Conservation (phyloP, 2,888 invertebrate species). For the Patella pellucida region DNA sequence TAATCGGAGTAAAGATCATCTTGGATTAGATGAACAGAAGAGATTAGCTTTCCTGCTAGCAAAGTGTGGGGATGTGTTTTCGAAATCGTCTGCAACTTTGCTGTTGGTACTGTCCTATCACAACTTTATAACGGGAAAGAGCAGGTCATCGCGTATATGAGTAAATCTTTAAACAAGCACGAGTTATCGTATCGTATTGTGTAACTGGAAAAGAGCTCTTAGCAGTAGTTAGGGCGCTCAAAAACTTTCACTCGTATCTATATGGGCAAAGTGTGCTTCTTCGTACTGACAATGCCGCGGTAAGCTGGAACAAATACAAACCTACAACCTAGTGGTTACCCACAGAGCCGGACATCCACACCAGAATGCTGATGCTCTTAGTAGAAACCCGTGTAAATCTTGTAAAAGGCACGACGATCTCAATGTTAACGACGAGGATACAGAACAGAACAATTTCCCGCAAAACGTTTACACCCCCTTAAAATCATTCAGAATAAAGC, state of each 20-base stretch:
- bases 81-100: too few relatives aligned
- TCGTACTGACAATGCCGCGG: constrained; percentile 16
- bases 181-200: constrained; percentile 16
- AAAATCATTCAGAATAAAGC: too few relatives aligned
- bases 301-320: constrained; percentile 20
- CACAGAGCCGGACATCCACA: background rate
- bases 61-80: too few relatives aligned
- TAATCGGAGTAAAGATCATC: too few relatives aligned
- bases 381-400: background rate
- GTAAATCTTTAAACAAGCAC: constrained; percentile 4
- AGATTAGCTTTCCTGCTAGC: too few relatives aligned
- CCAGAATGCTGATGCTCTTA: background rate
- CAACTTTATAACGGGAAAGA: constrained; percentile 5
- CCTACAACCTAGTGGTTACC: constrained; percentile 12
- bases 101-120: constrained; percentile 10
- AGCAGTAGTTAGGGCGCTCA: constrained; percentile 7
- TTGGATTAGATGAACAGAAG: too few relatives aligned
- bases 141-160: constrained; percentile 12
- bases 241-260: constrained; percentile 12
- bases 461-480: too few relatives aligned
- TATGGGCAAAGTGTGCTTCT: constrained; percentile 17
- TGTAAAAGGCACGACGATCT: background rate
- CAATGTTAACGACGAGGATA: background rate
- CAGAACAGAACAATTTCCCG: too few relatives aligned
- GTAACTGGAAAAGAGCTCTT: constrained; percentile 17